A percentile compares a stretch with the other conserved stretches of the same genome.
Evolutionary conservation across 2,888 invertebrate species (phyloP).

Genomic region (Gandaritis pyraliata): DNA sequence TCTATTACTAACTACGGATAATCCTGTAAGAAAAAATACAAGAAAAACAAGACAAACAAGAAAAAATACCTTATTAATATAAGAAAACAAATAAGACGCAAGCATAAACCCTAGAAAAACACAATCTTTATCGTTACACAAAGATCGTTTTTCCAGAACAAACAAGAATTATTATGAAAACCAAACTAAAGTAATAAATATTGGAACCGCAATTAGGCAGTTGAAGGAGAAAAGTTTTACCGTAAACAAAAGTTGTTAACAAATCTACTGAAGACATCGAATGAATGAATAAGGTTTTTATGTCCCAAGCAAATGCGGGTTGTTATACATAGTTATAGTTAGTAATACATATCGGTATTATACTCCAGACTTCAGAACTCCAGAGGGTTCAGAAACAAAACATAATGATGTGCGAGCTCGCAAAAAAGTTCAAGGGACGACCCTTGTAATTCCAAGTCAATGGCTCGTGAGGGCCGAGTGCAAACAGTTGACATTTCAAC

Average conservation of each 20-base stretch:
- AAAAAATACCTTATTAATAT: neutral
- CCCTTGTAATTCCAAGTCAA: constrained; percentile 42
- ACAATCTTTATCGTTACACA: neutral
- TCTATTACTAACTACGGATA: neutral
- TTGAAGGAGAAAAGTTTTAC: constrained; percentile 10
- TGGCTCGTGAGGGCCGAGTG: constrained; percentile 36
- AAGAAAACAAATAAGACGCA: constrained; percentile 13
- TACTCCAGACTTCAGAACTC: too few relatives aligned
- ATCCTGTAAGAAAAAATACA: too few relatives aligned
- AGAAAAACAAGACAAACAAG: too few relatives aligned
- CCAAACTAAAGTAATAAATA: constrained; percentile 15
- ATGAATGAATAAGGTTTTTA: too few relatives aligned
- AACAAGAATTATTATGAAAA: constrained; percentile 11
- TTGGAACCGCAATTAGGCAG: constrained; percentile 6
- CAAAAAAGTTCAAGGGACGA: constrained; percentile 41
- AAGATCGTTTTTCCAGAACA: constrained; percentile 5
- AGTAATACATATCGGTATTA: too few relatives aligned
- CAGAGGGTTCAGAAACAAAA: constrained; percentile 32
- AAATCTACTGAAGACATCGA: neutral
- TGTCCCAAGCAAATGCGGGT: too few relatives aligned
- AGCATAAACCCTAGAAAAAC: constrained; percentile 2
- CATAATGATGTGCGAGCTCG: constrained; percentile 44
- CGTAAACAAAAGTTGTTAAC: constrained; percentile 12
- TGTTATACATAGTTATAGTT: too few relatives aligned
- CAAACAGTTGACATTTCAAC: constrained; percentile 16